Evolutionary conservation across 1,140 invertebrate species (phyloP), one percentile per base, ranked within the genome.

Genomic region (Micrasema minimum): DNA sequence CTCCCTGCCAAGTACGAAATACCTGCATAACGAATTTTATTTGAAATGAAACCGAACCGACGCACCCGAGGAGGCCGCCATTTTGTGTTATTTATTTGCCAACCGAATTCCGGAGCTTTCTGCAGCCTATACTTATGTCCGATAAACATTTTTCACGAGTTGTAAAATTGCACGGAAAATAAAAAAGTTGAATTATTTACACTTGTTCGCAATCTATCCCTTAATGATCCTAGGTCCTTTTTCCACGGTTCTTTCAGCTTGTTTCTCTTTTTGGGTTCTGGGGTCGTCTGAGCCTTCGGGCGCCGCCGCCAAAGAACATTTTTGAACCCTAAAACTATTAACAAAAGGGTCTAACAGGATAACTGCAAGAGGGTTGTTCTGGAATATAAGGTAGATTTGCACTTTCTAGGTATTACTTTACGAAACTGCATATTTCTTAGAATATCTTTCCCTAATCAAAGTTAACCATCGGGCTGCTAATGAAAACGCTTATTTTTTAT

Each of bases 21-120:
- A 59, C 55, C 55, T 59, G 55, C 55, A 59, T 59, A 59, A 59
- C 55, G 55, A 59, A 59, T 59, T 43, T 59, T 43, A 59, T 59
- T 59, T 59, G 55, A 59, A 59, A 59, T 22, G 55, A 59, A 51
- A 51, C 48, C 48, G 55, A 51, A 51, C 48, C 48, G 55, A 59
- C 37, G 55, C 55, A 43, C 55, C 55, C 18, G 55, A 41, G 18
- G 31, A 59, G 16, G 18, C 9, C 35, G 55, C 55, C 37, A 59
- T 59, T 59, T 41, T 38, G 16, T 38, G 16, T 35, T 51, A 50
- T 51, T 66, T 66, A 66, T 66, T 66, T 66, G 31, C 62, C 62
- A 66, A 66, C 45, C 35, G 62, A 66, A 66, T 66, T 66, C 62
- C 62, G 9, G 12, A 38, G 31, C 62, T 43, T 43, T 26, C 37